Evolutionary conservation across 2,888 invertebrate species (phyloP).

Genomic region (Drosophila limbata): DNA sequence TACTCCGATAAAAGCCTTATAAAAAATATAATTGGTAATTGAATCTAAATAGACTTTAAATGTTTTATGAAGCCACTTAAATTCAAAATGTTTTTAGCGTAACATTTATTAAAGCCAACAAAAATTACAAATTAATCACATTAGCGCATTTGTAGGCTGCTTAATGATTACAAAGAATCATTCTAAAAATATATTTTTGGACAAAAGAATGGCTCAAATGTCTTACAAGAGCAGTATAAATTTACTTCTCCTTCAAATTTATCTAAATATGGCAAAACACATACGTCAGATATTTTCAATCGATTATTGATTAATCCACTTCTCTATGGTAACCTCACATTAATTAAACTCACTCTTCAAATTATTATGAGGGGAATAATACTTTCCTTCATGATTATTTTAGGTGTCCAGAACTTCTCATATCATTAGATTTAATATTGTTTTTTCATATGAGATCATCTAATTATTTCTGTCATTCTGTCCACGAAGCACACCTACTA

Average conservation of each 20-base stretch:
- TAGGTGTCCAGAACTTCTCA: background rate
- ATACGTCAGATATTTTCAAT: too few relatives aligned
- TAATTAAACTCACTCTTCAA: too few relatives aligned
- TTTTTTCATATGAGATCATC: background rate
- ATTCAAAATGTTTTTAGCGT: background rate
- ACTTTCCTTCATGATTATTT: too few relatives aligned
- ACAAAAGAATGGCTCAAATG: background rate
- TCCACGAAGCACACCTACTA: slow-evolving; percentile 15
- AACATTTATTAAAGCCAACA: background rate
- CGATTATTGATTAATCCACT: too few relatives aligned
- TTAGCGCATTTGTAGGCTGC: background rate
- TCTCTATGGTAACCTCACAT: too few relatives aligned
- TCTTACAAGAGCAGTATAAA: background rate
- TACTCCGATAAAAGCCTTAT: slow-evolving; percentile 3
- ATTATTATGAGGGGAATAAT: too few relatives aligned
- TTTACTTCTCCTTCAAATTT: background rate
- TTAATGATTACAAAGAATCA: background rate
- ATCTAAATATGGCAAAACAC: background rate
- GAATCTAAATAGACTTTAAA: slow-evolving; percentile 10
- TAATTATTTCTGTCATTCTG: background rate
- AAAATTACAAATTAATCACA: slow-evolving; percentile 3
- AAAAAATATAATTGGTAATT: slow-evolving; percentile 19
- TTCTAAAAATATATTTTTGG: background rate
- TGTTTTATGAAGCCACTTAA: slow-evolving; percentile 8
- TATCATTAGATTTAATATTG: background rate